These are phyloP conservation scores for Frieseomelitta varia DNA, from an alignment of 1,140 invertebrate genomes.

Conservation along the genomic window DNA sequence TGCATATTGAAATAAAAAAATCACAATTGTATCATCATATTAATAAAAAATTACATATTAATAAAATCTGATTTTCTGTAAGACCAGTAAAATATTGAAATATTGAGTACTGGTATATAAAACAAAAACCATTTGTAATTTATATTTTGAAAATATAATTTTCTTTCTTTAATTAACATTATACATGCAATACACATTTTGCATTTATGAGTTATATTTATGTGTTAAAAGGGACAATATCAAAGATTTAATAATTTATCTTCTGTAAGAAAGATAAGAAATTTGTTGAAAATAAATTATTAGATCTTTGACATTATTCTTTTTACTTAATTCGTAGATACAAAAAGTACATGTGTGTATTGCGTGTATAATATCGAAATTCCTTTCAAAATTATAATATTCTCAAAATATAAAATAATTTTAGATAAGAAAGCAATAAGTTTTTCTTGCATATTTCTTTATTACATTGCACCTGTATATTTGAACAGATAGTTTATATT, in stretches of 20 bases:
- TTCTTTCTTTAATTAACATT: background rate
- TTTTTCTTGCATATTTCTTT: background rate
- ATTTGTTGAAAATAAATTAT: too few relatives aligned
- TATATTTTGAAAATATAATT: background rate
- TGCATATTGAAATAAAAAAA: background rate
- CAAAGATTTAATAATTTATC: background rate
- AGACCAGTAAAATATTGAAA: slow-evolving; percentile 31
- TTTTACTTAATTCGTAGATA: too few relatives aligned
- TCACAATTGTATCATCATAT: background rate
- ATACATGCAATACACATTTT: background rate
- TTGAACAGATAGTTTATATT: slow-evolving; percentile 13
- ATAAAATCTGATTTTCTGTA: background rate
- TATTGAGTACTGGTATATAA: slow-evolving; percentile 26
- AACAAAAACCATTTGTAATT: background rate
- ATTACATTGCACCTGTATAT: background rate
- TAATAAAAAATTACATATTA: background rate
- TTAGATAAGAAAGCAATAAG: background rate
- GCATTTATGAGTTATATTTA: background rate
- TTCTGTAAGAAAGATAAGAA: too few relatives aligned
- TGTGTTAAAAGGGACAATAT: background rate
- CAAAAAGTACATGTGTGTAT: too few relatives aligned
- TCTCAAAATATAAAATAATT: too few relatives aligned
- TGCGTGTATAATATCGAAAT: too few relatives aligned
- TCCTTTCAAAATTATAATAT: too few relatives aligned
- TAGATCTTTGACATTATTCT: too few relatives aligned